A percentile compares a stretch with the other conserved stretches of the same genome.
Conservation (phyloP, 2,113 vertebrate species). For the Lates calcarifer region DNA sequence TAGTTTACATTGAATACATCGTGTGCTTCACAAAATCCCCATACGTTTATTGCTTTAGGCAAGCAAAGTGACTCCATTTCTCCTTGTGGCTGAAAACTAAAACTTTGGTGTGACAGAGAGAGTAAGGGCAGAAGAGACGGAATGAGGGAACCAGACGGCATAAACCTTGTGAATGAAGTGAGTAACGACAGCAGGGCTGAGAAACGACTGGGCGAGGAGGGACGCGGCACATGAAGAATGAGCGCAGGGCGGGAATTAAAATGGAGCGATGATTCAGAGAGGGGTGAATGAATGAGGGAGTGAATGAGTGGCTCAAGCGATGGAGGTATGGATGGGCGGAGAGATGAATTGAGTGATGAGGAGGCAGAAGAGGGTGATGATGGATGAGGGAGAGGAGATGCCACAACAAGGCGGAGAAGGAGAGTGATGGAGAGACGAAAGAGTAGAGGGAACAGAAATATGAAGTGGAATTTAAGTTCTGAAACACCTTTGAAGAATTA, state of each 20-base stretch:
- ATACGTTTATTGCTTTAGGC: slow-evolving; percentile 8
- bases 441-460: no score
- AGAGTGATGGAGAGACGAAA: no score
- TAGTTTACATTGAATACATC: not conserved
- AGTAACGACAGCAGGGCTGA: slow-evolving; percentile 17
- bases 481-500: not conserved
- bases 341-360: slow-evolving; percentile 27
- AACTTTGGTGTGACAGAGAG: not conserved
- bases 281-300: slow-evolving; percentile 13
- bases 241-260: slow-evolving; percentile 18
- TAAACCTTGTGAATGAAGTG: slow-evolving; percentile 36
- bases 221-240: slow-evolving; percentile 31
- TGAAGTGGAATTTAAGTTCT: not conserved
- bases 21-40: not conserved
- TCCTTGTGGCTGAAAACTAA: slow-evolving; percentile 1
- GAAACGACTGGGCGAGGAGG: slow-evolving; percentile 19
- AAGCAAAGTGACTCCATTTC: slow-evolving; percentile 25
- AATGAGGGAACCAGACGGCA: not conserved
- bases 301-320: slow-evolving; percentile 2
- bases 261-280: slow-evolving; percentile 48
- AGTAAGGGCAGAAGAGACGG: slow-evolving; percentile 1
- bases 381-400: not conserved
- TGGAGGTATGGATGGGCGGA: slow-evolving; percentile 1
- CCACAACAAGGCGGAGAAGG: not conserved
- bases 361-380: slow-evolving; percentile 7